Evolutionary conservation across 2,113 vertebrate species (phyloP).

Genomic region (Penelope pileata): DNA sequence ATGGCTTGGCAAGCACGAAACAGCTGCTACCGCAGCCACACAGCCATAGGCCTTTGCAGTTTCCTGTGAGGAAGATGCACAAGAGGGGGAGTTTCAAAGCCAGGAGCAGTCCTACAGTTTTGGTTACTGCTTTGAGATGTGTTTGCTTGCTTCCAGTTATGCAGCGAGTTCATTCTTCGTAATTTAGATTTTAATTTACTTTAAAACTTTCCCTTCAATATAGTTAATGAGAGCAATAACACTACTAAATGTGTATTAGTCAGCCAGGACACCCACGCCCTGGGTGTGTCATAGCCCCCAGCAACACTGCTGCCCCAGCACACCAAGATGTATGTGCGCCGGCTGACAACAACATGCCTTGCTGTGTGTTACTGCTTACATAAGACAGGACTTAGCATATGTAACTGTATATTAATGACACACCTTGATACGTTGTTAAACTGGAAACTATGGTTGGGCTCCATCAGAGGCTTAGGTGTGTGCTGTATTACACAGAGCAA

Average conservation of each 20-base stretch:
- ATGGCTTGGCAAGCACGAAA: neutral
- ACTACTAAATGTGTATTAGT: constrained; percentile 5
- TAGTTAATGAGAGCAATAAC: constrained; percentile 12
- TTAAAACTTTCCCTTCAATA: neutral
- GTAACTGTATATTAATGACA: constrained; percentile 55
- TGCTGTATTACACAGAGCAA: neutral
- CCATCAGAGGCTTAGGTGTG: constrained; percentile 29
- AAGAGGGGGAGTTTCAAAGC: neutral
- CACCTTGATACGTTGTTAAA: neutral
- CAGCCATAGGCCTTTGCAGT: neutral
- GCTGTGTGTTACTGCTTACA: constrained; percentile 22
- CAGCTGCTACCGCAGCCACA: neutral
- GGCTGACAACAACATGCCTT: neutral
- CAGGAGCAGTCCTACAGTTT: neutral
- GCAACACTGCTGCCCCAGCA: constrained; percentile 1
- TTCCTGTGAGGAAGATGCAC: neutral
- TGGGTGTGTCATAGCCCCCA: constrained; percentile 49
- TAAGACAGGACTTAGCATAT: constrained; percentile 22
- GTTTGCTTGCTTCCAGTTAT: neutral
- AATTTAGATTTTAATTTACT: constrained; percentile 39
- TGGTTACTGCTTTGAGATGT: neutral
- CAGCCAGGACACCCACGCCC: constrained; percentile 33
- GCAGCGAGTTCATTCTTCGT: neutral
- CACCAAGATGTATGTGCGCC: neutral
- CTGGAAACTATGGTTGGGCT: constrained; percentile 38